phyloP scores from a whole-genome alignment of 2,888 invertebrate species.

The Strigamia maritima region DNA sequence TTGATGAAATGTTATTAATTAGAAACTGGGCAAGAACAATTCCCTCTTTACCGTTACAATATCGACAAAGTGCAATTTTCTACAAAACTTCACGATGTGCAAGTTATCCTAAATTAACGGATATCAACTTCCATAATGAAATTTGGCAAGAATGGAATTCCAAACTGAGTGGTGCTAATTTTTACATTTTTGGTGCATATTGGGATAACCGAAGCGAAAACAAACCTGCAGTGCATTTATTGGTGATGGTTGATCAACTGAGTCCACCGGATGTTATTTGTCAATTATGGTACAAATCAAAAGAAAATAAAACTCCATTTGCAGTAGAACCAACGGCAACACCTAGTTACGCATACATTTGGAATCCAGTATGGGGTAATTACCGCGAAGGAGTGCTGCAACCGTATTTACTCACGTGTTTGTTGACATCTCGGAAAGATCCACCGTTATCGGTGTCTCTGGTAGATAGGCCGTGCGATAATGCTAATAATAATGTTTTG shows the following conservation, averaged over 20 bases:
- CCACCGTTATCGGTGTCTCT: constrained; percentile 32
- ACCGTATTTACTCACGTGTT: constrained; percentile 84
- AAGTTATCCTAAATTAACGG: constrained; percentile 71
- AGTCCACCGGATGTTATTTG: constrained; percentile 78
- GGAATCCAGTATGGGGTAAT: constrained; percentile 93
- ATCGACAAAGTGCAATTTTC: neutral
- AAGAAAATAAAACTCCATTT: constrained; percentile 70
- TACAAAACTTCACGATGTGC: constrained; percentile 13
- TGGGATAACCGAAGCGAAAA: constrained; percentile 70
- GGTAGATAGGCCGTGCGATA: constrained; percentile 33
- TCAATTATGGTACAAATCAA: constrained; percentile 84
- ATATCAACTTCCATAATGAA: constrained; percentile 86
- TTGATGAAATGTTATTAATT: neutral
- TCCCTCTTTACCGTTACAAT: constrained; percentile 18
- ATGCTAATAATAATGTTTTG: constrained; percentile 59
- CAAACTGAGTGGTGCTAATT: constrained; percentile 67
- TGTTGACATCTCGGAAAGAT: constrained; percentile 63
- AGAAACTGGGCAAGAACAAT: neutral
- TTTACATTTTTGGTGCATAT: constrained; percentile 85
- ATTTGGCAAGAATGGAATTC: constrained; percentile 85
- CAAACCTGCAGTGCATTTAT: constrained; percentile 71
- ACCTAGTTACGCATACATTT: constrained; percentile 62
- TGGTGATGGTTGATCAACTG: constrained; percentile 85
- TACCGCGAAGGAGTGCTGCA: constrained; percentile 87
- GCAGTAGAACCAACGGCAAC: constrained; percentile 74